These are phyloP conservation scores for Philaethria dido DNA, from an alignment of 2,888 invertebrate species.

Conservation along the genomic window DNA sequence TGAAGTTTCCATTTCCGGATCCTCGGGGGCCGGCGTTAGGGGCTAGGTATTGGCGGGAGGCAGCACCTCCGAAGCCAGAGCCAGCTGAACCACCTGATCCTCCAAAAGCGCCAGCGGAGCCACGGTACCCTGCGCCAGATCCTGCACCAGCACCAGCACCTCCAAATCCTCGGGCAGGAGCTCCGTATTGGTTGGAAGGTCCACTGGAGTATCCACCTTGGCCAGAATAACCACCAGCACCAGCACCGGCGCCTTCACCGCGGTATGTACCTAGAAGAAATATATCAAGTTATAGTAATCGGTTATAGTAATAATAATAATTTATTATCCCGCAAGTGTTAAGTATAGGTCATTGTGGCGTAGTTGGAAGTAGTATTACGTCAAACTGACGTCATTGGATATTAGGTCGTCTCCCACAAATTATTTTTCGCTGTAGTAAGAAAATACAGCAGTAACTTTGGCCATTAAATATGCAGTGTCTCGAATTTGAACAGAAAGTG, in stretches of 20 bases:
- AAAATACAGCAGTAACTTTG: too few relatives aligned
- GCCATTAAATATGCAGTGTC: too few relatives aligned
- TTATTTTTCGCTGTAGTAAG: too few relatives aligned
- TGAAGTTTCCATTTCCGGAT: conserved; percentile 75
- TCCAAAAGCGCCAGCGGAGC: conserved; percentile 39
- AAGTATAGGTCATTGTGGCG: too few relatives aligned
- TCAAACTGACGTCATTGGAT: too few relatives aligned
- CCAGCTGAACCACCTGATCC: conserved; percentile 55
- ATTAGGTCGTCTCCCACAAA: too few relatives aligned
- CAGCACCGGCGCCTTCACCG: conserved; percentile 69
- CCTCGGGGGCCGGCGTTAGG: conserved; percentile 70
- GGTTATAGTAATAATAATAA: too few relatives aligned
- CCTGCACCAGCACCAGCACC: conserved; percentile 42
- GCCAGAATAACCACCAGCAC: conserved; percentile 46
- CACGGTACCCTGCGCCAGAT: conserved; percentile 43
- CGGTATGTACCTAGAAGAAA: conserved; percentile 69
- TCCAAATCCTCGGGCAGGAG: conserved; percentile 50
- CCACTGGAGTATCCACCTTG: conserved; percentile 50
- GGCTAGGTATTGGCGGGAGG: conserved; percentile 74
- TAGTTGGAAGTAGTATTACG: too few relatives aligned
- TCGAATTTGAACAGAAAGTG: too few relatives aligned
- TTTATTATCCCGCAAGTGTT: too few relatives aligned
- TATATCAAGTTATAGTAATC: conserved; percentile 1
- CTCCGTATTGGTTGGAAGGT: conserved; percentile 49
- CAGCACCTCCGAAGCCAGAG: conserved; percentile 56